Percentiles rank a stretch among this genome's conserved stretches.
These are phyloP conservation scores for Pterophyllum scalare DNA, from an alignment of 2,113 vertebrate species.

Conservation along the genomic window DNA sequence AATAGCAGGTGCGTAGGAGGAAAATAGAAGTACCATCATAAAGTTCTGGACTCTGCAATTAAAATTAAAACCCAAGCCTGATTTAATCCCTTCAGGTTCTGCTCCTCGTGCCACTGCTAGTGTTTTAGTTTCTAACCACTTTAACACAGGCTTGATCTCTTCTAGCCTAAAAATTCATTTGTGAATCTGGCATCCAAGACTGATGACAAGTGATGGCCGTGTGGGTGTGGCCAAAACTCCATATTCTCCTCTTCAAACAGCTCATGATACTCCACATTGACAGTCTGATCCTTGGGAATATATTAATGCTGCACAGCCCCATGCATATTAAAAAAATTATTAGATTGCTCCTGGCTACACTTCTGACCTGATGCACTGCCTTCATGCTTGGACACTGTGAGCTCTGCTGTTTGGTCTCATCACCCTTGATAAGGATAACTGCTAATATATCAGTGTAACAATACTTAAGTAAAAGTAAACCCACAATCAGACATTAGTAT, in stretches of 20 bases:
- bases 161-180: too few species aligned
- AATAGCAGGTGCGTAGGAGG: background rate
- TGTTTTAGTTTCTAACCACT: background rate
- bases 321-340: background rate
- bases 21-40: background rate
- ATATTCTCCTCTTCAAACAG: too few species aligned
- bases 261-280: too few species aligned
- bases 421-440: rapidly evolving
- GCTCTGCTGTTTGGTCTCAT: background rate
- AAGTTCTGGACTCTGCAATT: background rate
- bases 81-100: background rate
- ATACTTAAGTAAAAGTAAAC: background rate
- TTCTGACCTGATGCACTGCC: background rate
- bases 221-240: too few species aligned
- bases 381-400: background rate
- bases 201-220: too few species aligned
- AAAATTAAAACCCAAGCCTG: background rate
- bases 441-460: background rate
- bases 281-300: background rate
- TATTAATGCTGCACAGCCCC: too few species aligned
- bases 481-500: background rate
- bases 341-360: rapidly evolving
- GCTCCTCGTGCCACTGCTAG: background rate
- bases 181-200: too few species aligned
- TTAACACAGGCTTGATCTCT: background rate